Base-by-base conservation (phyloP, 2,113 vertebrate species). In the Clinocottus analis region DNA sequence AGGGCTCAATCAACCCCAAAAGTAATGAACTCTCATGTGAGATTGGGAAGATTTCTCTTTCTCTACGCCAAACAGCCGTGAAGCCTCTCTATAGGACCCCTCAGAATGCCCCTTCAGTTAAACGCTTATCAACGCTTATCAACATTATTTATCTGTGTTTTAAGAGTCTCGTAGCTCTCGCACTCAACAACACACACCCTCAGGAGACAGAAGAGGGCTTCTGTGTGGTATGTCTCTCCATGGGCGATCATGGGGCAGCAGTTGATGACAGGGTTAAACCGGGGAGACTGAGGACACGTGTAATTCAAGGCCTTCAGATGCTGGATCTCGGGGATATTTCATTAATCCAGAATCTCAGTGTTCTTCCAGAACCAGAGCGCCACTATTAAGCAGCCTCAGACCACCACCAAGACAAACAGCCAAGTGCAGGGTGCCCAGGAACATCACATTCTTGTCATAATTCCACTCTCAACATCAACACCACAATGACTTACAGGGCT, bases 341-440 rank as follows among this genome's bases (percentile, higher is more conserved):
- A 87, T 86, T 63, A 79, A 75, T 84, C 84, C 85, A 79, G 66
- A 61, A 82, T 64, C 85, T 88, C 83, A 69, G 47, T 72, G 60
- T 84, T 83, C 85, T 82, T 85, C 85, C 75, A 87, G 29, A 77
- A 90, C 84, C 82, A 75, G 89, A 91, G 83, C 76, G 51, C 82
- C 72, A 62, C 71, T 85, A 84, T 83, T 88, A 84, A 89, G 79
- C 39, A 83, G 83, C 88, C 80, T 87, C 81, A 91, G 80, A 90
- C 85, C 83, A 72, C 82, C 87, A 90, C 79, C 89, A 75, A 88
- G 80, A 89, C 68, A 70, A 79, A 87, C 88, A 84, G 74, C 77
- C 71, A 58, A 78, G 79, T 73, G 58, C 79, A 80, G 77, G 77
- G 85, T 82, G 68, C 62, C 13, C 43, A 27, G 66, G 65, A 70